Evolutionary conservation across 2,113 vertebrate species (phyloP).

Genomic region (Anoura caudifer): DNA sequence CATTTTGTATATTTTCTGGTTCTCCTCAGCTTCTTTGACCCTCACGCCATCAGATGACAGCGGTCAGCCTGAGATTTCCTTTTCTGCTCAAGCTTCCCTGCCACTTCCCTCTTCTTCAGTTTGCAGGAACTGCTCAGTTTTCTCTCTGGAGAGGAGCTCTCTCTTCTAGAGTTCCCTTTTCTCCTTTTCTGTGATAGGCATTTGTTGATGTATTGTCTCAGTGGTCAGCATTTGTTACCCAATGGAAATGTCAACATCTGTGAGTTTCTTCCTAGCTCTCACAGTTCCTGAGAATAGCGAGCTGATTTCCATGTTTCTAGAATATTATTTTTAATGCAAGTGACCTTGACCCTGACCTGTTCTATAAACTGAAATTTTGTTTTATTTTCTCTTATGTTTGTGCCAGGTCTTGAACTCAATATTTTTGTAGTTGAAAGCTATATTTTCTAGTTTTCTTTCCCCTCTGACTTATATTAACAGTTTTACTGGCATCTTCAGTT

Average conservation of each 20-base stretch:
- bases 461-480: background rate
- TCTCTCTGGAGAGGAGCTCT: background rate
- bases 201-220: background rate
- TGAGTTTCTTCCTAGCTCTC: background rate
- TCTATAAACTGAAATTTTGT: slow-evolving; percentile 51
- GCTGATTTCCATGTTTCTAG: slow-evolving; percentile 46
- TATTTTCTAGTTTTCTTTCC: background rate
- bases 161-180: background rate
- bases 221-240: background rate
- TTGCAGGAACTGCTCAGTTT: background rate
- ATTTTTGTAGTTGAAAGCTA: slow-evolving; percentile 41
- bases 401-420: slow-evolving; percentile 19
- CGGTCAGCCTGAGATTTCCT: background rate
- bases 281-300: slow-evolving; percentile 3
- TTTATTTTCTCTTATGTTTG: slow-evolving; percentile 46
- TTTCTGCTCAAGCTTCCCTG: background rate
- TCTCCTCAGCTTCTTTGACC: background rate
- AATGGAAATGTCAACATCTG: slow-evolving; percentile 35
- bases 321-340: slow-evolving; percentile 44
- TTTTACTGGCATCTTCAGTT: slow-evolving; percentile 1
- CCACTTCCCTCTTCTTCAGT: background rate
- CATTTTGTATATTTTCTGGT: background rate
- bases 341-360: slow-evolving; percentile 13
- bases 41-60: background rate
- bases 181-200: background rate